A percentile compares a stretch with the other conserved stretches of the same genome.
Conservation (phyloP, 1,140 invertebrate genomes). For the Planococcus citri region DNA sequence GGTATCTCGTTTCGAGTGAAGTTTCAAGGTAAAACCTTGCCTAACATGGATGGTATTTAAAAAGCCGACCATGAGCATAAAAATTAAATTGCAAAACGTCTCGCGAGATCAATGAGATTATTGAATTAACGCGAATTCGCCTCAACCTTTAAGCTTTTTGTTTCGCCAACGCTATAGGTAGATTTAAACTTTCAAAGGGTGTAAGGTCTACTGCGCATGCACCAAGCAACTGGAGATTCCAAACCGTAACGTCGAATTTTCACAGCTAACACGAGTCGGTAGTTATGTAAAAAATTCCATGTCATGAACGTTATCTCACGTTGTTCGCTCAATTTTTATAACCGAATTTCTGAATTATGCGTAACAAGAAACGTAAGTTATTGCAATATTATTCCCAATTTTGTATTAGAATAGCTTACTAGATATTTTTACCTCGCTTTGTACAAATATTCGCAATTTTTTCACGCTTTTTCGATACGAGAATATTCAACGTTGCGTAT, state of each 20-base stretch:
- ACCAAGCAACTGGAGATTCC: neutral
- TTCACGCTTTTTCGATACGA: too few relatives aligned
- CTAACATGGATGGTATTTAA: too few relatives aligned
- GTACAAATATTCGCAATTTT: too few relatives aligned
- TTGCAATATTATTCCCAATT: neutral
- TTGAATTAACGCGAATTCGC: neutral
- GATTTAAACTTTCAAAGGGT: too few relatives aligned
- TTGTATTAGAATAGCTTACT: too few relatives aligned
- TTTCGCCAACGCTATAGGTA: neutral
- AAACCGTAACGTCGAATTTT: constrained; percentile 1
- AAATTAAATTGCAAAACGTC: neutral
- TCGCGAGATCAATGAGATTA: constrained; percentile 1
- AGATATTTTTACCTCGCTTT: too few relatives aligned
- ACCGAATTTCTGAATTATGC: neutral
- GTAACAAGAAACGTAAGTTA: neutral
- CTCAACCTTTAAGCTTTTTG: neutral
- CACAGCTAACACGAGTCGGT: neutral
- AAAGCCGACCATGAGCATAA: neutral
- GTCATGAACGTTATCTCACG: constrained; percentile 6
- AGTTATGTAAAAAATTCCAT: neutral
- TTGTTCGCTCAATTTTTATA: neutral
- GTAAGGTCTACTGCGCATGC: neutral
- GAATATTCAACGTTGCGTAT: too few relatives aligned
- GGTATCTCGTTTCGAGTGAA: neutral
- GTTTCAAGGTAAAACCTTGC: too few relatives aligned